Conservation (phyloP, 1,140 invertebrate genomes). For the Sitodiplosis mosellana region DNA sequence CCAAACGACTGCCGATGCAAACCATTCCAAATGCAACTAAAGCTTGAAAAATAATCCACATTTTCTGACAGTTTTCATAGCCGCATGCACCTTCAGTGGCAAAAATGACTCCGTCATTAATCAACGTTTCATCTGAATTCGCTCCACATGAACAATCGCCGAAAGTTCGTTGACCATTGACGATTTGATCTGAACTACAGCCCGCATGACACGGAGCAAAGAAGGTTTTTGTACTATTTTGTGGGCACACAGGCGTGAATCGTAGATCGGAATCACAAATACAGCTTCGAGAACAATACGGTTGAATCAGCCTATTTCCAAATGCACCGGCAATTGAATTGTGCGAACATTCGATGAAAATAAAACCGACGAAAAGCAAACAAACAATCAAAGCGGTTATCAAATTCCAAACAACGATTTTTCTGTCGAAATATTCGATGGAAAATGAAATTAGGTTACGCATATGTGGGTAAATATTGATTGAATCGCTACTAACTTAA, state of each 20-base stretch:
- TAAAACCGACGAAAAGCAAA: slow-evolving; percentile 31
- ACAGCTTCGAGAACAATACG: slow-evolving; percentile 40
- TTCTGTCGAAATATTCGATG: slow-evolving; percentile 8
- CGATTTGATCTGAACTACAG: slow-evolving; percentile 26
- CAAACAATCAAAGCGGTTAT: slow-evolving; percentile 26
- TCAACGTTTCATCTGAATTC: slow-evolving; percentile 8
- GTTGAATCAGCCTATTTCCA: slow-evolving; percentile 23
- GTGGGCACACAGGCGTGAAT: slow-evolving; percentile 46
- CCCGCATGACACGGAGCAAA: slow-evolving; percentile 55
- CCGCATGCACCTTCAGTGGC: slow-evolving; percentile 36
- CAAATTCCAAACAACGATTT: slow-evolving; percentile 37
- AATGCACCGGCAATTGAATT: slow-evolving; percentile 24
- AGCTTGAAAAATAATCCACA: slow-evolving; percentile 34
- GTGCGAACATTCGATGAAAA: slow-evolving; percentile 39
- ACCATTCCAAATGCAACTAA: slow-evolving; percentile 23
- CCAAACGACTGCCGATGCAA: slow-evolving; percentile 26
- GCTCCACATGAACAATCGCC: slow-evolving; percentile 31
- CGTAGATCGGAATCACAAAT: slow-evolving; percentile 34
- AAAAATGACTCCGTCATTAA: slow-evolving; percentile 13
- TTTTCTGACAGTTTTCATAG: slow-evolving; percentile 26
- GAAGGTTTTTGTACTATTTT: slow-evolving; percentile 32
- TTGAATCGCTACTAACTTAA: too few relatives aligned
- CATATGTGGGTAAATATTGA: too few relatives aligned
- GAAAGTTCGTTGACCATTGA: slow-evolving; percentile 24
- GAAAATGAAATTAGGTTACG: too few relatives aligned